A percentile compares a stretch with the other conserved stretches of the same genome.
These are phyloP conservation scores for Wiebesia pumilae DNA, from an alignment of 1,140 invertebrate genomes.

Conservation along the genomic window DNA sequence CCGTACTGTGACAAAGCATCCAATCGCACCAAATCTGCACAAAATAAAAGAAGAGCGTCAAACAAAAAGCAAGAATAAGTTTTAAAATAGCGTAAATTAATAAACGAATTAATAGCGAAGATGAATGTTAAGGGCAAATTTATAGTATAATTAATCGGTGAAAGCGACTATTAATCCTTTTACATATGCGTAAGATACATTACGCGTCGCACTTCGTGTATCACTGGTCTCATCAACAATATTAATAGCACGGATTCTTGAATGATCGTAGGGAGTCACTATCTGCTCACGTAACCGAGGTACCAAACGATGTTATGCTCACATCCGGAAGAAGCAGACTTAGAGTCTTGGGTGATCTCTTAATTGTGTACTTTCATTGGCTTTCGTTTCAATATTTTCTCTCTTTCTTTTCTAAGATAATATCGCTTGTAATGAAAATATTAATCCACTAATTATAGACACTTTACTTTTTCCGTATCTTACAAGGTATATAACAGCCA, in stretches of 20 bases:
- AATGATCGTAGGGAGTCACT: not conserved
- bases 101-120: not conserved
- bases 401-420: no score
- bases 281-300: not conserved
- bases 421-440: no score
- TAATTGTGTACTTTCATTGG: conserved; percentile 40
- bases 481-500: no score
- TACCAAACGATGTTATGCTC: conserved; percentile 15
- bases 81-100: not conserved
- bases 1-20: conserved; percentile 88
- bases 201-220: not conserved
- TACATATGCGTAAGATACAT: conserved; percentile 30
- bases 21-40: conserved; percentile 90
- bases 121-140: not conserved
- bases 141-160: conserved; percentile 22
- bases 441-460: no score
- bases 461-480: no score
- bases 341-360: conserved; percentile 9
- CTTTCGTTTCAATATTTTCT: not conserved
- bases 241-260: conserved; percentile 58
- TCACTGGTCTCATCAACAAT: conserved; percentile 60
- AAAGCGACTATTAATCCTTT: conserved; percentile 9
- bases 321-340: not conserved
- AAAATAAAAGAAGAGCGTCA: conserved; percentile 18
- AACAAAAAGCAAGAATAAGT: not conserved